phyloP scores from a whole-genome alignment of 2,888 invertebrate species.

The Conus canariensis region DNA sequence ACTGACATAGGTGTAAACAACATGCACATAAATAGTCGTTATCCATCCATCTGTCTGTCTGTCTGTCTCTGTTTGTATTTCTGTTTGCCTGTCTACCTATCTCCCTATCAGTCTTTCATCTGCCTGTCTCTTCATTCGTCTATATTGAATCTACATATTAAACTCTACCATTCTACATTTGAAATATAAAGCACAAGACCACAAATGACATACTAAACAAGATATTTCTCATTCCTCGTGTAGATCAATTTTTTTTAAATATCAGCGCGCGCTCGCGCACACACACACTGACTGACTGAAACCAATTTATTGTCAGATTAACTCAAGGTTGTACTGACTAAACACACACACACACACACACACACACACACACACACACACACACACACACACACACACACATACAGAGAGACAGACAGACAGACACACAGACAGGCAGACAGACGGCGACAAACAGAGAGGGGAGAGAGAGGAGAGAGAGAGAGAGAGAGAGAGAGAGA shows the following conservation, averaged over 20 bases:
- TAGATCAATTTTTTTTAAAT: too few relatives aligned
- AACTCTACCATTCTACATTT: too few relatives aligned
- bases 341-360: too few relatives aligned
- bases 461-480: background rate
- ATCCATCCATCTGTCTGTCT: background rate
- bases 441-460: background rate
- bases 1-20: too few relatives aligned
- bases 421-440: background rate
- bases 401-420: background rate
- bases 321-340: too few relatives aligned
- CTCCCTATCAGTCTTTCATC: background rate
- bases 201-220: too few relatives aligned
- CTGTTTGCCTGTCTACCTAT: background rate
- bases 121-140: background rate
- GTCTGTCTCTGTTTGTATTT: background rate
- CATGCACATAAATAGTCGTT: too few relatives aligned
- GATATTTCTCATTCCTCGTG: too few relatives aligned
- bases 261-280: too few relatives aligned
- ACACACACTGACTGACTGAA: too few relatives aligned
- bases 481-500: conserved; percentile 2
- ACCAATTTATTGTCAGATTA: too few relatives aligned
- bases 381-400: background rate
- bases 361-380: background rate
- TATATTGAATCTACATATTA: background rate
- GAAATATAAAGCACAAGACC: too few relatives aligned